Evolutionary conservation across 2,113 vertebrate genomes (phyloP).

Genomic region (Pachycephala philippinensis): DNA sequence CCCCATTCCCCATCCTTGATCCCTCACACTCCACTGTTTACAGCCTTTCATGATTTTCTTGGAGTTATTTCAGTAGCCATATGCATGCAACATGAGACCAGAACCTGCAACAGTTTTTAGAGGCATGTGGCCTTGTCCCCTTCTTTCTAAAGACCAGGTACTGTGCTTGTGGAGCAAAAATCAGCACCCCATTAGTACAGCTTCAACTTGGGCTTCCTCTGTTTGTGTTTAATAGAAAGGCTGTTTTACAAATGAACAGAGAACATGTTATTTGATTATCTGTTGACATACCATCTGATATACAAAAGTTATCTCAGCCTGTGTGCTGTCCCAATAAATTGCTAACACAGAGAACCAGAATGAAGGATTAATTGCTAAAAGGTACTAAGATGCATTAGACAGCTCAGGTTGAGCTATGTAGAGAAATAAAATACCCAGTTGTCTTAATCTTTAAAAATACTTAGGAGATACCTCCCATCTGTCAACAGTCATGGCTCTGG

Average conservation of each 20-base stretch:
- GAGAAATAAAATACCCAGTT: not conserved
- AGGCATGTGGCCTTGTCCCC: not conserved
- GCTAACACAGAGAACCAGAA: not conserved
- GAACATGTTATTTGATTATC: not conserved
- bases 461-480: not conserved
- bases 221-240: not conserved
- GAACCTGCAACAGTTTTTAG: not conserved
- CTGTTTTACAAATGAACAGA: not conserved
- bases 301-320: not conserved
- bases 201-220: not conserved
- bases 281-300: not conserved
- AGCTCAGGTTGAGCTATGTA: not conserved
- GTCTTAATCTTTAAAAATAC: not conserved
- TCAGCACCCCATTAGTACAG: not conserved
- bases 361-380: not conserved
- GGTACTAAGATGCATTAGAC: not conserved
- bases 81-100: not conserved
- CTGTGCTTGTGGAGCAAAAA: not conserved
- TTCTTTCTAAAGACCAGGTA: not conserved
- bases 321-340: not conserved
- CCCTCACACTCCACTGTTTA: not conserved
- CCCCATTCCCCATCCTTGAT: not conserved
- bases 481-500: not conserved
- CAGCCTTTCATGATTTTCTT: not conserved
- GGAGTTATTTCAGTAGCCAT: not conserved